phyloP scores from a whole-genome alignment of 2,113 vertebrate genomes.

The Oryzias javanicus region DNA sequence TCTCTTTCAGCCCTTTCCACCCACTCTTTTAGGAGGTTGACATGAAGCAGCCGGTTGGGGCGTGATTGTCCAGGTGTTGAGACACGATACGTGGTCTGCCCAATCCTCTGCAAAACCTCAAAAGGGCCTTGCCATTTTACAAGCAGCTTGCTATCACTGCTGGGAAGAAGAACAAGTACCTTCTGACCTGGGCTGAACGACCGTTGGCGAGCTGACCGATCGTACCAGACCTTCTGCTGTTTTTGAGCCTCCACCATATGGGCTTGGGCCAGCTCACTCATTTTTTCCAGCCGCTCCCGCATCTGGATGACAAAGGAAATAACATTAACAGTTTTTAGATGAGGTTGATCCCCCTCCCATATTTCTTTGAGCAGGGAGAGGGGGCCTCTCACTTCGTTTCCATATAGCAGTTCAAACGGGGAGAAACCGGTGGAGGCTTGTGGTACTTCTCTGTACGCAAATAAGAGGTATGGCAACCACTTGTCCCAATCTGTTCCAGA shows the following conservation, averaged over 20 bases:
- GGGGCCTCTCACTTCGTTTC: not conserved
- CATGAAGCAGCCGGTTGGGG: too few species aligned
- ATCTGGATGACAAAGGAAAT: not conserved
- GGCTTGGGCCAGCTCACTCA: not conserved
- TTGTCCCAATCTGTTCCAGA: too few species aligned
- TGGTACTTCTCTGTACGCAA: conserved; percentile 9
- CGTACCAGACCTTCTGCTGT: not conserved
- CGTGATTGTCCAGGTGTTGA: too few species aligned
- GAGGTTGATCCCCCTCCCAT: not conserved
- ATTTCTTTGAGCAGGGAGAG: not conserved
- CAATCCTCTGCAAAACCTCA: too few species aligned
- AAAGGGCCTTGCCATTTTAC: not conserved
- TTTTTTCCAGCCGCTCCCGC: not conserved
- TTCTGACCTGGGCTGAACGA: not conserved
- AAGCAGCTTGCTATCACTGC: not conserved
- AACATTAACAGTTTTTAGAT: not conserved
- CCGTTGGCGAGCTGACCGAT: not conserved
- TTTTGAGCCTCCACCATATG: not conserved
- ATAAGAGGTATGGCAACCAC: conserved; percentile 10
- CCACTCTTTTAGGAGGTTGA: too few species aligned
- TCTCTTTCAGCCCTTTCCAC: too few species aligned
- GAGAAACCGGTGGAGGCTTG: conserved; percentile 27
- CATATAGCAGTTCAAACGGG: conserved; percentile 3
- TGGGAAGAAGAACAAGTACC: conserved; percentile 2
- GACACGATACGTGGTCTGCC: too few species aligned